A percentile compares a stretch with the other conserved stretches of the same genome.
phyloP scores from a whole-genome alignment of 2,888 invertebrate species.

The Drosophila meridiana region DNA sequence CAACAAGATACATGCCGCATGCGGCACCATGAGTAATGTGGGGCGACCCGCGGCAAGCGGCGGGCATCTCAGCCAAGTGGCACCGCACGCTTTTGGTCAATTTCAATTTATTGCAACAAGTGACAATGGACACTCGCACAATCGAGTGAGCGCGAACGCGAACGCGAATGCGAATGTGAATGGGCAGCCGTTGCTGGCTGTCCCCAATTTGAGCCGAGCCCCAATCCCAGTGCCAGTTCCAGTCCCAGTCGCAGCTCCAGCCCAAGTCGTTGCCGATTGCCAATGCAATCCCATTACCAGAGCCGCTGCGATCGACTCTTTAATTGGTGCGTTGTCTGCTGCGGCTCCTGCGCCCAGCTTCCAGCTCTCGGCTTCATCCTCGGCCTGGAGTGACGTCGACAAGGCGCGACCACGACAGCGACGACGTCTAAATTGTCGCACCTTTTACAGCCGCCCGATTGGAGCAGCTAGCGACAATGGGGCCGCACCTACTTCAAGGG shows the following conservation, averaged over 20 bases:
- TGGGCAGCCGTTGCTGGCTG: conserved; percentile 33
- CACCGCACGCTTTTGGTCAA: conserved; percentile 75
- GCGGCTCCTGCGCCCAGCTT: conserved; percentile 7
- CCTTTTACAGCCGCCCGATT: conserved; percentile 61
- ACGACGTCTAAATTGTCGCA: conserved; percentile 72
- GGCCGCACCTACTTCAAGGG: conserved; percentile 28
- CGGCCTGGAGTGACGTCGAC: conserved; percentile 56
- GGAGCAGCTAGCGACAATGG: conserved; percentile 25
- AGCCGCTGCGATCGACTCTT: conserved; percentile 48
- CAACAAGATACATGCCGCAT: conserved; percentile 63
- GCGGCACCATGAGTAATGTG: conserved; percentile 49
- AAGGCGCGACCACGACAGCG: conserved; percentile 55
- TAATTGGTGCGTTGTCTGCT: conserved; percentile 53
- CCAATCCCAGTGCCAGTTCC: conserved; percentile 1
- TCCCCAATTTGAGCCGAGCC: conserved; percentile 50
- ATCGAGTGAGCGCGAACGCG: conserved; percentile 41
- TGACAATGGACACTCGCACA: conserved; percentile 68
- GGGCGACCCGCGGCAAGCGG: conserved; percentile 2
- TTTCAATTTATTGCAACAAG: conserved; percentile 78
- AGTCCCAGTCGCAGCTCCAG: not conserved
- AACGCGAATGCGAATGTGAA: conserved; percentile 40
- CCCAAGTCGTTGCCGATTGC: conserved; percentile 5
- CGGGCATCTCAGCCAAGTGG: conserved; percentile 17
- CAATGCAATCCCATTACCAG: conserved; percentile 10
- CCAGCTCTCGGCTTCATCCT: conserved; percentile 4